Evolutionary conservation across 2,113 vertebrate species (phyloP), one percentile per base, ranked within the genome.

Genomic region (Aleadryas rufinucha): DNA sequence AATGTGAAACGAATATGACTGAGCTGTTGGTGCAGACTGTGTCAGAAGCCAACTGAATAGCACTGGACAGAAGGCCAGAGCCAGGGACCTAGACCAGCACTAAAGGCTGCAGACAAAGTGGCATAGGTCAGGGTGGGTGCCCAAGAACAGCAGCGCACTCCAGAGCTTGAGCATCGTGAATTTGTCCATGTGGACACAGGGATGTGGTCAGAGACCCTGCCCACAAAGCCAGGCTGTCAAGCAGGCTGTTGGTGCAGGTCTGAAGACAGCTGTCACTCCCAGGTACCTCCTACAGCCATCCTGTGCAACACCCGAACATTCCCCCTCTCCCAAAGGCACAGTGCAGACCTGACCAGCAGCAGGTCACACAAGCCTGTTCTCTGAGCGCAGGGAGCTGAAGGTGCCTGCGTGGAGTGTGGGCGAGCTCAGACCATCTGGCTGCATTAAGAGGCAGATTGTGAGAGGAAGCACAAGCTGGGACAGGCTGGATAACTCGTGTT

Each of bases 371-470:
- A 87, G 87, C 16, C 0, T 7, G 0, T 72, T 61, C 81, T 47
- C 84, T 56, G n/a, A 69, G 68, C 0, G 0, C 47, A 21, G 60
- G 54, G 68, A 93, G 79, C 83, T 90, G 93, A 47, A 84, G 83
- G 87, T 96, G 82, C 72, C 87, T 77, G 35, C 0, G 0, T 17
- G 56, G n/a, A 80, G 83, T 1, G 90, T 94, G 88, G 95, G 96
- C 10, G 41, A 94, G 75, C 35, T 41, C 88, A 64, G 92, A 95
- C 95, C 95, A 97, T 91, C 93, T 97, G 95, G 85, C 90, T 91
- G 79, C 87, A 49, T 26, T 45, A 31, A 66, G 44, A 93, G 71
- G 82, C 95, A 93, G 92, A 94, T 88, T 89, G 90, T 41, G 65
- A 90, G 84, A 97, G 91, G 95, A 93, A 96, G 84, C 21, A 63